phyloP scores from a whole-genome alignment of 2,113 vertebrate species.

The Cercopithecus mona region DNA sequence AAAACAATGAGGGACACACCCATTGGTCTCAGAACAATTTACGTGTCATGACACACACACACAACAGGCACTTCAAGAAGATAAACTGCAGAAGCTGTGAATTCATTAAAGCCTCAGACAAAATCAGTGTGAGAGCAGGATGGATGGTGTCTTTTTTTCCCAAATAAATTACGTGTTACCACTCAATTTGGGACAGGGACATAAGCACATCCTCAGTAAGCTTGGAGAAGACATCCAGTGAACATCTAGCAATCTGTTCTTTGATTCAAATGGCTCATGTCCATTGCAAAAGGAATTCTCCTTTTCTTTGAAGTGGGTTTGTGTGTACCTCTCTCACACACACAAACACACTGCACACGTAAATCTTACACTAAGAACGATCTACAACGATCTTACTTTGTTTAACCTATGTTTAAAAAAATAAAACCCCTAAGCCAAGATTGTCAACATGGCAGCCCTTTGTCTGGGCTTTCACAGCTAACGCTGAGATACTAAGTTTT shows the following conservation, averaged over 20 bases:
- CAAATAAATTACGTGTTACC: background rate
- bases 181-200: background rate
- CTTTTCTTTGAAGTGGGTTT: background rate
- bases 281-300: background rate
- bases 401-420: background rate
- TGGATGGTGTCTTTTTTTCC: background rate
- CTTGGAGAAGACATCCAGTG: background rate
- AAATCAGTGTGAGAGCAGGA: background rate
- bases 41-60: rapidly evolving
- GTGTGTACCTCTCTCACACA: background rate
- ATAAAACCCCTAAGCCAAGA: background rate
- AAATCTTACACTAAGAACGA: background rate
- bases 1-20: background rate
- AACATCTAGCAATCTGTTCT: background rate
- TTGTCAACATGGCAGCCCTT: background rate
- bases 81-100: background rate
- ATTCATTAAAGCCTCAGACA: background rate
- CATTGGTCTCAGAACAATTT: background rate
- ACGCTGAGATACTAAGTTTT: background rate
- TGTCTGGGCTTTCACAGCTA: background rate
- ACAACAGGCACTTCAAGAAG: background rate
- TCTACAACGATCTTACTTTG: background rate
- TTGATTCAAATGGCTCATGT: background rate
- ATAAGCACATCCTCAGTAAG: background rate
- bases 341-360: background rate